These are phyloP conservation scores for Edolisoma coerulescens DNA, from an alignment of 2,113 vertebrate genomes.

Conservation along the genomic window DNA sequence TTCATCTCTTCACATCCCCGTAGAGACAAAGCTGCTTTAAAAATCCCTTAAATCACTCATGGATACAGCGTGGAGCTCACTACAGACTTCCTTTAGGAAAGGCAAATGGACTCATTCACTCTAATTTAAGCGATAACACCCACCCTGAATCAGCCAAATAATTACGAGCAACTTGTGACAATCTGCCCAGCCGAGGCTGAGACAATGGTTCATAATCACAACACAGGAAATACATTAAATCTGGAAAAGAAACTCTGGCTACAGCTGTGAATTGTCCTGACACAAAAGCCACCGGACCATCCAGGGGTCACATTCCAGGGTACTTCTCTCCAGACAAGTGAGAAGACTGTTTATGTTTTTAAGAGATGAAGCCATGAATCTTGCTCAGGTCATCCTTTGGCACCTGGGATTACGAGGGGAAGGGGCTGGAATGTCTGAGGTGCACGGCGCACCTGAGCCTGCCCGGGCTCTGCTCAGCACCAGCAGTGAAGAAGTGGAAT, in stretches of 20 bases:
- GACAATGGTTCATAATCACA: background rate
- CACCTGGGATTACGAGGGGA: fast-evolving
- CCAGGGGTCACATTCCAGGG: background rate
- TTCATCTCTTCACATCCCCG: background rate
- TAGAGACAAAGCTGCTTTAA: background rate
- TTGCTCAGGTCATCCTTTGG: background rate
- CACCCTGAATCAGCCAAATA: background rate
- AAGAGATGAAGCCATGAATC: background rate
- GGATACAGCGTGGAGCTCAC: background rate
- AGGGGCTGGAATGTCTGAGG: too few relatives aligned
- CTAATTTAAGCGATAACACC: background rate
- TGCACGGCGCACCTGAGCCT: too few relatives aligned
- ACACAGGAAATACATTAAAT: background rate
- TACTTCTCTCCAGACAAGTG: background rate
- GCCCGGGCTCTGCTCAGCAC: background rate
- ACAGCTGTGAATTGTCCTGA: background rate
- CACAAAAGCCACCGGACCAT: background rate
- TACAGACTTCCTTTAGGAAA: background rate
- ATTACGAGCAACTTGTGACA: background rate
- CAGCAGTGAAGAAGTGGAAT: background rate
- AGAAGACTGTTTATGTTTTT: background rate
- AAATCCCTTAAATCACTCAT: background rate
- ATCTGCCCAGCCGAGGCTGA: background rate
- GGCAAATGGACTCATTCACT: background rate
- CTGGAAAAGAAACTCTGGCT: background rate